Evolutionary conservation across 2,797 vertebrate genomes (phyloP), one percentile per base, ranked within the genome.

Genomic region (Eleutherodactylus coqui): DNA sequence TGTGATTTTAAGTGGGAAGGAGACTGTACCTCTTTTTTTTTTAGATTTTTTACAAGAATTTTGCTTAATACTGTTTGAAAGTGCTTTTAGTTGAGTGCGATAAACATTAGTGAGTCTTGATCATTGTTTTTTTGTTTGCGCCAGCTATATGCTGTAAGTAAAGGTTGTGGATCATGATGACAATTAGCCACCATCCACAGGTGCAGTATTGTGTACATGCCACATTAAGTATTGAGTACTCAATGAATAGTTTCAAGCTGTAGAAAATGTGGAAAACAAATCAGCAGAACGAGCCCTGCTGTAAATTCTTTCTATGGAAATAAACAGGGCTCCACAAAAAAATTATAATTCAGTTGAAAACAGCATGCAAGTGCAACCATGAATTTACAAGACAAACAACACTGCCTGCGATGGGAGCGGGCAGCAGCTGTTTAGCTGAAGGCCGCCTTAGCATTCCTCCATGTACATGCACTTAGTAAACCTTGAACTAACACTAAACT

Each of bases 351-450:
- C 49, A 19, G 53, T 27, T 82, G 36, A 51, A 82, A 83, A 51
- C 32, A 75, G 47, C 79, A 83, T 70, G 62, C 72, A 70, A 53
- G 51, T 70, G 64, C 69, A 55, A 32, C 36, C 47, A 36, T 41
- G 67, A 60, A 72, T 69, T 79, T 73, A 62, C 41, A 70, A 77
- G 72, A 83, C 47, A 79, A 76, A 87, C 79, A 67, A 69, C 32
- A 79, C 60, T 49, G 45, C 45, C 36, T 69, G 51, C 24, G 41
- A 67, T 60, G 55, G 75, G 49, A 81, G 55, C 34, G 51, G 82
- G 76, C 67, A 84, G 86, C 86, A 84, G 86, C 82, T 84, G 86
- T 87, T 34, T 84, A 79, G 86, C 82, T 84, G 69, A 87, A 84
- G 86, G 86, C 86, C 55, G 64, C 21, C 76, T 75, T 79, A 80